These are phyloP conservation scores for Pocillopora damicornis DNA, from an alignment of 64 coral and sea anemone species.

Conservation along the genomic window DNA sequence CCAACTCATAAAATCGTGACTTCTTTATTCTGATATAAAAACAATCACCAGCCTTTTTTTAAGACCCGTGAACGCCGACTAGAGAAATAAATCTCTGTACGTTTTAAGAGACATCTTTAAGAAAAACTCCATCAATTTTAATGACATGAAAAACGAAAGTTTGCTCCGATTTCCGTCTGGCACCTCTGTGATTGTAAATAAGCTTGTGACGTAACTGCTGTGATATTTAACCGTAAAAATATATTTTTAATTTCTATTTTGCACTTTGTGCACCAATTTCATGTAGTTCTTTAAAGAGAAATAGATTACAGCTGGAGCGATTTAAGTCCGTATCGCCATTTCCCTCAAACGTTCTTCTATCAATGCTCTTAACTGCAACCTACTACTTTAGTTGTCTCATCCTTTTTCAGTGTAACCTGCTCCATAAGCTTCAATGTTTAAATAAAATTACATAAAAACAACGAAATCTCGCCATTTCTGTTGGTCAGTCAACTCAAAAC, in stretches of 20 bases:
- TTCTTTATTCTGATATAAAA: background rate
- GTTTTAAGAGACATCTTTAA: too few species aligned
- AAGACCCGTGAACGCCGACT: background rate
- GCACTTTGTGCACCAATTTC: background rate
- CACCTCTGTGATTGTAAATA: background rate
- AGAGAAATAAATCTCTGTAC: background rate
- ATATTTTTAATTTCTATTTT: background rate
- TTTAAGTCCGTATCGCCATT: too few species aligned
- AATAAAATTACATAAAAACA: conserved; percentile 23
- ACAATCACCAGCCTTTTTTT: background rate
- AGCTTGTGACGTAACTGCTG: conserved; percentile 30
- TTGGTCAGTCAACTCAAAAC: conserved; percentile 19
- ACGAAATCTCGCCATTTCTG: background rate
- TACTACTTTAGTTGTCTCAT: background rate
- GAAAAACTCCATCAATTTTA: conserved; percentile 26
- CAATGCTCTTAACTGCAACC: background rate
- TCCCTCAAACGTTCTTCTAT: too few species aligned
- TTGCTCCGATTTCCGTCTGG: background rate
- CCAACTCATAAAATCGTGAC: background rate
- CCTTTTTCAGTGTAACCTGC: background rate
- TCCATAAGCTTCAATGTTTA: background rate
- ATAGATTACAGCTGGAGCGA: too few species aligned
- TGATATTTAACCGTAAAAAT: conserved; percentile 33
- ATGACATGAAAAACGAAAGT: background rate
- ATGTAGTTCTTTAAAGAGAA: too few species aligned